Conservation (phyloP, 2,113 vertebrate genomes). For the Melierax canorus region DNA sequence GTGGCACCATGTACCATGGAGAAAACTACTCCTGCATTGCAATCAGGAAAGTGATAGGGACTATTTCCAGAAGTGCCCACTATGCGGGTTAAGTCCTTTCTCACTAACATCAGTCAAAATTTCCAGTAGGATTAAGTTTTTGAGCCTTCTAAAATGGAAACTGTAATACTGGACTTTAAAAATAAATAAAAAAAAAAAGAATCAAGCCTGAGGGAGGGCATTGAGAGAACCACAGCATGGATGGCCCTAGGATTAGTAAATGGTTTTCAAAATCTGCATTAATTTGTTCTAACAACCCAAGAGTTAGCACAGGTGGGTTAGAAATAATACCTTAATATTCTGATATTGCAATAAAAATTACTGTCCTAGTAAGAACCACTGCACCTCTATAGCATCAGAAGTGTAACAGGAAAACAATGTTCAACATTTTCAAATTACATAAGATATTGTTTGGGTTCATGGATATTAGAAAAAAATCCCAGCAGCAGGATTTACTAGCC, state of each 20-base stretch:
- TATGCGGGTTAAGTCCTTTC: neutral
- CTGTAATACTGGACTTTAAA: neutral
- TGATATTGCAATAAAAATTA: neutral
- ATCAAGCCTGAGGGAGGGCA: neutral
- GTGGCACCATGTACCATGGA: accelerated
- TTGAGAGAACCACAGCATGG: neutral
- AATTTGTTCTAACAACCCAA: neutral
- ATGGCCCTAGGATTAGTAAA: neutral
- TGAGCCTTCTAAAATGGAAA: neutral
- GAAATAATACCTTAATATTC: neutral
- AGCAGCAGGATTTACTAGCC: neutral
- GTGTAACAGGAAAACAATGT: neutral
- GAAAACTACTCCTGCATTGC: neutral
- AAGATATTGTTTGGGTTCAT: neutral
- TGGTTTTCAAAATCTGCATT: neutral
- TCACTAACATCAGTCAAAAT: neutral
- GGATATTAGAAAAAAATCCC: neutral
- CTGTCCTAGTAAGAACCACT: neutral
- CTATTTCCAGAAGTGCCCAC: neutral
- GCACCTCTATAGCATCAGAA: neutral
- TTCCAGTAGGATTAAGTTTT: neutral
- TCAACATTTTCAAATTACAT: neutral
- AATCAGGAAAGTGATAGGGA: neutral
- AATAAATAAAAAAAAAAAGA: neutral
- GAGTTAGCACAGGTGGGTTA: neutral